These are phyloP conservation scores for Aix galericulata DNA, from an alignment of 2,113 vertebrate species.

Conservation along the genomic window DNA sequence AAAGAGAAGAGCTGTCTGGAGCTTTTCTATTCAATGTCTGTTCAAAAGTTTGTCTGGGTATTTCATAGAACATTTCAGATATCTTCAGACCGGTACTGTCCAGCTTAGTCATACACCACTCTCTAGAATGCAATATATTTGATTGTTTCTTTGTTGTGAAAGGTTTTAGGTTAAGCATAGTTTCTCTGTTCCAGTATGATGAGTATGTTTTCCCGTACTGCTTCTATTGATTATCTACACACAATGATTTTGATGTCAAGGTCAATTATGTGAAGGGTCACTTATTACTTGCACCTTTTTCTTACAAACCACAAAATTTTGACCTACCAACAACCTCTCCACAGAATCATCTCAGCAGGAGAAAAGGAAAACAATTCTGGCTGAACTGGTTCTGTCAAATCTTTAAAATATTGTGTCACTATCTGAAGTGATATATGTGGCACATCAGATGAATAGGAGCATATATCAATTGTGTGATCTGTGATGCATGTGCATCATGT, in stretches of 20 bases:
- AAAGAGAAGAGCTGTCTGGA: not conserved
- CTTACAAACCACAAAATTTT: not conserved
- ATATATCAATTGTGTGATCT: not conserved
- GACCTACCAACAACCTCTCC: not conserved
- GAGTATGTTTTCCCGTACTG: not conserved
- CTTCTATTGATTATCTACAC: not conserved
- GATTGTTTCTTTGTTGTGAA: not conserved
- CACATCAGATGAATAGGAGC: not conserved
- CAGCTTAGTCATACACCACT: not conserved
- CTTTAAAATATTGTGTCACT: not conserved
- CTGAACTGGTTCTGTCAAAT: conserved; percentile 12
- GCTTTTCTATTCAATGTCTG: not conserved
- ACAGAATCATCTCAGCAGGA: not conserved
- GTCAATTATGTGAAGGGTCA: not conserved
- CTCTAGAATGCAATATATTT: not conserved
- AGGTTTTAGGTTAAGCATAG: not conserved
- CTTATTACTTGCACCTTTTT: not conserved
- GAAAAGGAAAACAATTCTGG: not conserved
- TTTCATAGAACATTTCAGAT: not conserved
- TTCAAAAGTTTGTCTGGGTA: not conserved
- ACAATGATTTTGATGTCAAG: not conserved
- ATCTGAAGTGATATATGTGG: conserved; percentile 1
- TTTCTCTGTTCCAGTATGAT: not conserved
- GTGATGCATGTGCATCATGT: not conserved
- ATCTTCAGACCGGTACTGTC: not conserved